Evolutionary conservation across 92 coral and sea anemone species (phyloP).

Genomic region (Ricordea florida): DNA sequence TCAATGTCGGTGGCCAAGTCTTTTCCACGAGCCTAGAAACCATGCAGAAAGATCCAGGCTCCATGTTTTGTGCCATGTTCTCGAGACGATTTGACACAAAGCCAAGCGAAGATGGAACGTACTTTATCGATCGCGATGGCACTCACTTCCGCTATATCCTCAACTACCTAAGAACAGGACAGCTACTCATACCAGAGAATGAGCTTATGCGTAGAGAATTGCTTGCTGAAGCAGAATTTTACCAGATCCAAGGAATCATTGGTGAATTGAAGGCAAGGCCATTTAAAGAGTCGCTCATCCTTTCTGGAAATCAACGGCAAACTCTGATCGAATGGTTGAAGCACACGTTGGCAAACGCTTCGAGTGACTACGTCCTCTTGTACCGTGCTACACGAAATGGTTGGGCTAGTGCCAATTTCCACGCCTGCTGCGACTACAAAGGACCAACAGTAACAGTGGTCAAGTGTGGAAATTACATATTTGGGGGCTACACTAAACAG

Average conservation of each 20-base stretch:
- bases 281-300: constrained; percentile 14
- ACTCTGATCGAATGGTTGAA: not conserved
- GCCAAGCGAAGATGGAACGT: constrained; percentile 71
- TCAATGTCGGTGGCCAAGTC: constrained; percentile 5
- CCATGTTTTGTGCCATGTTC: not conserved
- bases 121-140: constrained; percentile 72
- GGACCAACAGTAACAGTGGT: constrained; percentile 52
- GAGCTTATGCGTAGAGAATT: constrained; percentile 26
- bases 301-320: constrained; percentile 16
- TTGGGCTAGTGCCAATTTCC: constrained; percentile 33
- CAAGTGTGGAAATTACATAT: constrained; percentile 33
- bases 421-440: constrained; percentile 16
- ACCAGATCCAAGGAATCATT: constrained; percentile 51
- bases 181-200: constrained; percentile 53
- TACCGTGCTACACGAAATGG: constrained; percentile 53
- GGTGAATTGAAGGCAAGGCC: constrained; percentile 1
- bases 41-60: too few species aligned
- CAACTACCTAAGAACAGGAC: constrained; percentile 66
- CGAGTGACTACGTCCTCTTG: not conserved
- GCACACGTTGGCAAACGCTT: not conserved
- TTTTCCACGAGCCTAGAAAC: not conserved
- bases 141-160: constrained; percentile 65
- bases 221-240: constrained; percentile 58
- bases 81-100: constrained; percentile 49
- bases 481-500: constrained; percentile 53